Evolutionary conservation across 2,797 vertebrate genomes (phyloP).

Genomic region (Lophius americanus): DNA sequence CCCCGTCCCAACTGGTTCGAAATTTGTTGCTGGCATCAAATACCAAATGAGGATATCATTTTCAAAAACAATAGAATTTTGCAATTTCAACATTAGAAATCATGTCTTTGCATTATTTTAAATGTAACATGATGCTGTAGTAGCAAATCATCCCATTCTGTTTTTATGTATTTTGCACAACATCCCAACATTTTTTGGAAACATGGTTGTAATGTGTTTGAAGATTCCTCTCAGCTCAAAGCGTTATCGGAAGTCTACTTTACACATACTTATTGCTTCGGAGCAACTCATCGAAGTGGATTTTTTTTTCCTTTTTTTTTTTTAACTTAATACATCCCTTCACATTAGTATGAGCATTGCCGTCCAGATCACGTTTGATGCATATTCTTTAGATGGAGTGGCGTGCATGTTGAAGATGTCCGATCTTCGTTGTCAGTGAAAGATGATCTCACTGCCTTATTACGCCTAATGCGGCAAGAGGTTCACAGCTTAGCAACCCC

Average conservation of each 20-base stretch:
- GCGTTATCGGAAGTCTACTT: conserved; percentile 32
- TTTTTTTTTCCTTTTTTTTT: no score
- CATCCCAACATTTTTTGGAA: no score
- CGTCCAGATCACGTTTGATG: conserved; percentile 35
- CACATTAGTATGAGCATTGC: conserved; percentile 27
- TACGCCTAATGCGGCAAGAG: conserved; percentile 42
- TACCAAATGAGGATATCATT: no score
- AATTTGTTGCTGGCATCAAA: no score
- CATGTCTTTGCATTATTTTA: no score
- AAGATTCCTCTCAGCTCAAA: conserved; percentile 27
- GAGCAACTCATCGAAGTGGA: conserved; percentile 25
- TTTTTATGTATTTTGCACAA: not conserved
- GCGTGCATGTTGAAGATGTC: conserved; percentile 21
- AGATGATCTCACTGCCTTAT: conserved; percentile 47
- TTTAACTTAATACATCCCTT: conserved; percentile 22
- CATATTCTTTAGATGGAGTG: conserved; percentile 54
- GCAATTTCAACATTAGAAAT: no score
- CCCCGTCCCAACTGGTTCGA: no score
- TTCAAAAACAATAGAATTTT: no score
- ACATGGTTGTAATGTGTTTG: not conserved
- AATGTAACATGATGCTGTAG: no score
- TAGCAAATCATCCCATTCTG: not conserved
- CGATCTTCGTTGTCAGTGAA: conserved; percentile 41
- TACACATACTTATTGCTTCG: conserved; percentile 74
- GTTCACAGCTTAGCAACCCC: conserved; percentile 50